Percentiles rank a stretch among this genome's conserved stretches.
Conservation (phyloP, 2,888 invertebrate species). For the Perithous albicinctus region DNA sequence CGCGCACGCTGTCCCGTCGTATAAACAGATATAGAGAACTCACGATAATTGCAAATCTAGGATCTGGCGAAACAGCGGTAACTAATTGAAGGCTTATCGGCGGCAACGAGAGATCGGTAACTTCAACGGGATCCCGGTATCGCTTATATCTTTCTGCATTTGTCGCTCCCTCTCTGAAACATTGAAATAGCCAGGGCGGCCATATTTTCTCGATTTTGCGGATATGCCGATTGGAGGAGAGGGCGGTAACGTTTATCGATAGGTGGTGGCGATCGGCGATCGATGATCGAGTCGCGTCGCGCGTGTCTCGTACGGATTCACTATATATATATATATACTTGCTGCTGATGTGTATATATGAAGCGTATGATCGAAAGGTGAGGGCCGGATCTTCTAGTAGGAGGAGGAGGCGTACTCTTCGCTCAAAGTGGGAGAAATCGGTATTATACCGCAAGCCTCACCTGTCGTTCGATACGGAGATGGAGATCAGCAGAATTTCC, state of each 20-base stretch:
- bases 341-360: conserved; percentile 15
- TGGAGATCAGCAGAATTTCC: conserved; percentile 74
- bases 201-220: conserved; percentile 78
- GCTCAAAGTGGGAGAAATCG: conserved; percentile 41
- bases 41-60: conserved; percentile 58
- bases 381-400: conserved; percentile 56
- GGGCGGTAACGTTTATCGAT: conserved; percentile 64
- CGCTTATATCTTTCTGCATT: not conserved
- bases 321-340: too few species aligned
- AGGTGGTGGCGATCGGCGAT: conserved; percentile 65
- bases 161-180: conserved; percentile 24
- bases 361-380: conserved; percentile 56
- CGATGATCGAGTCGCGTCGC: conserved; percentile 58
- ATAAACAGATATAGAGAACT: conserved; percentile 52
- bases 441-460: conserved; percentile 25
- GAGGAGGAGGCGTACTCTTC: conserved; percentile 49
- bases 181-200: conserved; percentile 67
- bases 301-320: conserved; percentile 31
- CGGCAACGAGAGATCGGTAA: not conserved
- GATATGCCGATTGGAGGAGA: conserved; percentile 77
- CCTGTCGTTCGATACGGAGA: conserved; percentile 50
- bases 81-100: not conserved
- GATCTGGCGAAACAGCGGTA: conserved; percentile 1
- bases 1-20: conserved; percentile 46
- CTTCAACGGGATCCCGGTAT: not conserved